Conservation (phyloP, 1,140 invertebrate genomes). For the Lasioglossum albipes region DNA sequence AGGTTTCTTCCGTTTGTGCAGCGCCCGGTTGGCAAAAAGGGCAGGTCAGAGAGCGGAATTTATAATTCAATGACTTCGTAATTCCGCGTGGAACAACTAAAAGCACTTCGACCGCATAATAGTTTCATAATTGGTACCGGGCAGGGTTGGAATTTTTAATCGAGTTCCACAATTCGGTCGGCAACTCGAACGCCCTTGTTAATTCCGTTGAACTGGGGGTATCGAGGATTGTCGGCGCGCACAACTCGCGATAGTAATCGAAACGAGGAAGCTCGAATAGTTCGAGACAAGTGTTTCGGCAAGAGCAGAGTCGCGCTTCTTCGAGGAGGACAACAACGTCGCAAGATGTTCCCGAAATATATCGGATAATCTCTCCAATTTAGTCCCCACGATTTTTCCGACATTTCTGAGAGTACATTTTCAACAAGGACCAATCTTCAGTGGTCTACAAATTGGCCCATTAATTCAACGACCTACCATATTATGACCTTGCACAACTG, state of each 20-base stretch:
- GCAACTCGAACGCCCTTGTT: conserved; percentile 19
- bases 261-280: not conserved
- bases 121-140: conserved; percentile 53
- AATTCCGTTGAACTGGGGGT: conserved; percentile 21
- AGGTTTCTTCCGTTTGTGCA: not conserved
- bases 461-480: no score
- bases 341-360: no score
- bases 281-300: no score
- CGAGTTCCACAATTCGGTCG: conserved; percentile 34
- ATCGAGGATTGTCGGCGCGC: not conserved
- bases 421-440: no score
- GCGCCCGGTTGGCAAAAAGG: not conserved
- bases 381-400: no score
- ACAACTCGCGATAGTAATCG: not conserved
- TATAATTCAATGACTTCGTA: conserved; percentile 40
- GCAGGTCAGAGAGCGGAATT: not conserved
- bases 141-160: conserved; percentile 51
- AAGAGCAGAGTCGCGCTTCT: no score
- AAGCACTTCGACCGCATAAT: conserved; percentile 35
- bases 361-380: no score
- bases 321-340: no score
- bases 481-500: no score
- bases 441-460: no score
- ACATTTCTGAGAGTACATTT: no score
- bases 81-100: conserved; percentile 47